Evolutionary conservation across 2,113 vertebrate genomes (phyloP), one percentile per base, ranked within the genome.

Genomic region (Cettia cetti): DNA sequence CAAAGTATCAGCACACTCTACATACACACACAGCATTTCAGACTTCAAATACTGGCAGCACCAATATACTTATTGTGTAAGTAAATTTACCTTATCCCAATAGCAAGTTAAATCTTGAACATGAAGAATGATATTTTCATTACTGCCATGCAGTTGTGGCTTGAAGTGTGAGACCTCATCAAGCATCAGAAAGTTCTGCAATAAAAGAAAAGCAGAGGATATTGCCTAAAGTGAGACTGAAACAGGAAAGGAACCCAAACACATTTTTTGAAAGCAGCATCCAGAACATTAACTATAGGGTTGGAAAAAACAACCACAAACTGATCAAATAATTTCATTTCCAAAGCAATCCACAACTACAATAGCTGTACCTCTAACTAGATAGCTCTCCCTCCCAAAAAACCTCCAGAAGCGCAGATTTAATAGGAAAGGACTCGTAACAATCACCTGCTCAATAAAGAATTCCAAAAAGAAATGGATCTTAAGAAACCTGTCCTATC

Each of bases 61-160:
- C 13, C n/a, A 71, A 65, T 50, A 45, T 10, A 54, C 26, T 54
- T 64, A 17, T 42, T 2, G 42, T 65, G n/a, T 22, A 92, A 49
- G 26, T 31, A 57, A 52, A 77, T 47, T 96, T 93, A 99, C 99
- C 98, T 98, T 98, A 94, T 99, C 98, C 99, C 99, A 99, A 96
- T 97, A 98, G 97, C 99, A 99, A 39, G 98, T 97, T 86, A 99
- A 94, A 91, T 99, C 98, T 71, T 98, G 96, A 72, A 98, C 93
- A 49, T 98, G 96, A 84, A 99, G 96, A 26, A 96, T 69, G 12
- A 92, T 77, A 23, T 94, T 95, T 72, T 97, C 98, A 61, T 97
- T 97, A 49, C 57, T 95, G 63, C 87, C 86, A 6, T 82, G 72
- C 40, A 97, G 44, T 1, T 94, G 77, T 17, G 89, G 24, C 9